These are phyloP conservation scores for Hirudo medicinalis DNA, from an alignment of 1,140 invertebrate genomes.

Conservation along the genomic window DNA sequence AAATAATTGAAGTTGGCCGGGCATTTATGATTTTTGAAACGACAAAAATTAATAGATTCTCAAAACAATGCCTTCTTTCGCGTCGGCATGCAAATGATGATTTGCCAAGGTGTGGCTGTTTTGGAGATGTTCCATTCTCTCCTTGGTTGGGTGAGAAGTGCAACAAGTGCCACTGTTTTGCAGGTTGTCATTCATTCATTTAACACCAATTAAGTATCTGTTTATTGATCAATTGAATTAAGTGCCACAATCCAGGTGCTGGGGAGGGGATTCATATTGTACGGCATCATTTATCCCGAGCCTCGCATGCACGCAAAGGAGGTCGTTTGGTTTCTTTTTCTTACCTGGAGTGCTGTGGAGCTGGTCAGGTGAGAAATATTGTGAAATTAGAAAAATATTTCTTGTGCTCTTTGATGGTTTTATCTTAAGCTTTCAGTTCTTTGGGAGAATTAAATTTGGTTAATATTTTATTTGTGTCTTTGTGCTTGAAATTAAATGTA, in stretches of 20 bases:
- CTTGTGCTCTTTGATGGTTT: not conserved
- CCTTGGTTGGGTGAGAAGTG: constrained; percentile 70
- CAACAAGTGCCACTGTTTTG: constrained; percentile 44
- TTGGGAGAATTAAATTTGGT: too few species aligned
- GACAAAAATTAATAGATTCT: not conserved
- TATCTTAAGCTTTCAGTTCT: too few species aligned
- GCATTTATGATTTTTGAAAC: too few species aligned
- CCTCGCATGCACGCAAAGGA: constrained; percentile 70
- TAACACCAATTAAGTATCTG: not conserved
- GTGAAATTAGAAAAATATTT: constrained; percentile 12
- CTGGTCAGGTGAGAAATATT: constrained; percentile 52
- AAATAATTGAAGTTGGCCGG: not conserved
- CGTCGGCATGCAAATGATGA: constrained; percentile 63
- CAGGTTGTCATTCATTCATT: constrained; percentile 38
- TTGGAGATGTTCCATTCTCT: constrained; percentile 78
- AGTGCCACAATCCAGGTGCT: constrained; percentile 49
- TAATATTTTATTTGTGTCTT: too few species aligned
- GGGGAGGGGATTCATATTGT: constrained; percentile 65
- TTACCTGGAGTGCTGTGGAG: constrained; percentile 67
- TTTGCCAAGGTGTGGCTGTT: constrained; percentile 65
- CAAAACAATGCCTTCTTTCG: not conserved
- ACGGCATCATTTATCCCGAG: constrained; percentile 68
- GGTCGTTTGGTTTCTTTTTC: constrained; percentile 70
- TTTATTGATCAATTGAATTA: constrained; percentile 1
- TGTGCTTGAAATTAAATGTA: too few species aligned